Percentiles rank a stretch among this genome's conserved stretches.
Conservation (phyloP, 2,797 vertebrate genomes). For the Kryptolebias ocellatus region DNA sequence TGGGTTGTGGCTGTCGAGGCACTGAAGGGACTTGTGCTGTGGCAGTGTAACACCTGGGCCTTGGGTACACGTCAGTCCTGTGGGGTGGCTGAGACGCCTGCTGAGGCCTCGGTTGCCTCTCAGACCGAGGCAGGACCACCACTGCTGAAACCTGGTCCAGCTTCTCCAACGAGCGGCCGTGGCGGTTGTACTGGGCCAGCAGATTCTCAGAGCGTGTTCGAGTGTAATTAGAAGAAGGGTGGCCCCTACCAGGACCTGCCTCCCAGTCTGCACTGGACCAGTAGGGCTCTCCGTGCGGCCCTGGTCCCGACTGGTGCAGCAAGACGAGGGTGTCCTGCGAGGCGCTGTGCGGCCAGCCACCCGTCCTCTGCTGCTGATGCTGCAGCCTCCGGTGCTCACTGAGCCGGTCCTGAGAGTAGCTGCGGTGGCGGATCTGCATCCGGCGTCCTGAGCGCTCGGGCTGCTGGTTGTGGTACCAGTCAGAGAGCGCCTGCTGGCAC, state of each 20-base stretch:
- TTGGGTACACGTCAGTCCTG: constrained; percentile 70
- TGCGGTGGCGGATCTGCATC: constrained; percentile 88
- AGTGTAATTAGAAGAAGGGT: constrained; percentile 61
- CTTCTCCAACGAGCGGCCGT: constrained; percentile 87
- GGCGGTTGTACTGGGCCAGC: constrained; percentile 79
- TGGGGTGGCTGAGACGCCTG: constrained; percentile 72
- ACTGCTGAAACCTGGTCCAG: constrained; percentile 81
- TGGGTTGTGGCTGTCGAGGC: constrained; percentile 60
- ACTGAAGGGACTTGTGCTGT: constrained; percentile 38
- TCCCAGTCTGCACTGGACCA: constrained; percentile 75
- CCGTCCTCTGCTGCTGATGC: constrained; percentile 73
- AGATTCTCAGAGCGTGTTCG: constrained; percentile 88
- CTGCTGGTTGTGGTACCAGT: constrained; percentile 92
- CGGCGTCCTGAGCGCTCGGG: constrained; percentile 78
- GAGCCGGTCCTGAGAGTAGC: constrained; percentile 92
- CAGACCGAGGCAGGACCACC: constrained; percentile 79
- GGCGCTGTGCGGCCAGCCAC: constrained; percentile 90
- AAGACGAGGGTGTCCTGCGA: constrained; percentile 93
- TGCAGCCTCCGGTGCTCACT: constrained; percentile 77
- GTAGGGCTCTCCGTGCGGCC: constrained; percentile 72
- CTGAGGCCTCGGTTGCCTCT: constrained; percentile 76
- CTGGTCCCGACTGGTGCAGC: constrained; percentile 83
- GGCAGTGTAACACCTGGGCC: constrained; percentile 63
- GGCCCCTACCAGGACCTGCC: constrained; percentile 50
- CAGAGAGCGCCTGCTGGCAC: constrained; percentile 91